Percentiles rank a stretch among this genome's conserved stretches.
Conservation (phyloP, 2,797 vertebrate species). For the Lithobates pipiens region DNA sequence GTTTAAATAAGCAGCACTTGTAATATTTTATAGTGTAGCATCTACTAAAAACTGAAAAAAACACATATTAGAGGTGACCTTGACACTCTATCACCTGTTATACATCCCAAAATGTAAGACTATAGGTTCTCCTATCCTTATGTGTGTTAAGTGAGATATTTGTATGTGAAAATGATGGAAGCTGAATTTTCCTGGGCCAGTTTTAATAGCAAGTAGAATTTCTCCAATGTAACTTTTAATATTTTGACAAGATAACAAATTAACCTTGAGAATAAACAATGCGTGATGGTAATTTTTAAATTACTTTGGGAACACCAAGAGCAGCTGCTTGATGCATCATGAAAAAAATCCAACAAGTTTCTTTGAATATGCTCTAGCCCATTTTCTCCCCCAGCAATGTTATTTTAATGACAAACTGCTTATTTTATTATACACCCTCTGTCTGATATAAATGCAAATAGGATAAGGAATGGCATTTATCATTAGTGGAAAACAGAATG, state of each 20-base stretch:
- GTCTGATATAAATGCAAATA: conserved; percentile 26
- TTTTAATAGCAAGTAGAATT: conserved; percentile 21
- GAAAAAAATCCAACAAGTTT: conserved; percentile 53
- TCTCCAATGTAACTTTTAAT: conserved; percentile 45
- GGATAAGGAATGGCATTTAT: conserved; percentile 1
- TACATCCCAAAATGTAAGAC: no score
- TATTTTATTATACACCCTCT: conserved; percentile 23
- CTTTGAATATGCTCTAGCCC: conserved; percentile 42
- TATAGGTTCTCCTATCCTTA: no score
- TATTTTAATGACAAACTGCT: conserved; percentile 61
- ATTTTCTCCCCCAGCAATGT: conserved; percentile 59
- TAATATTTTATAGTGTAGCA: no score
- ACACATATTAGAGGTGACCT: no score
- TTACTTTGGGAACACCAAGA: conserved; percentile 62
- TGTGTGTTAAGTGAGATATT: background rate
- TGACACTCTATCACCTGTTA: no score
- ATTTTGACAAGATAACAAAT: conserved; percentile 61
- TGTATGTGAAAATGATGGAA: background rate
- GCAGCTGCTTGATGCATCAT: conserved; percentile 57
- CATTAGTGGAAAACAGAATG: background rate
- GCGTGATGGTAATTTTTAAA: conserved; percentile 59
- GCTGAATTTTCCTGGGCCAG: conserved; percentile 1
- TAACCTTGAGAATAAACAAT: conserved; percentile 62
- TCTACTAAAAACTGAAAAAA: no score
- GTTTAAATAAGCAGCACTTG: no score